Conservation (phyloP, 92 coral and sea anemone genomes). For the Muricea muricata region DNA sequence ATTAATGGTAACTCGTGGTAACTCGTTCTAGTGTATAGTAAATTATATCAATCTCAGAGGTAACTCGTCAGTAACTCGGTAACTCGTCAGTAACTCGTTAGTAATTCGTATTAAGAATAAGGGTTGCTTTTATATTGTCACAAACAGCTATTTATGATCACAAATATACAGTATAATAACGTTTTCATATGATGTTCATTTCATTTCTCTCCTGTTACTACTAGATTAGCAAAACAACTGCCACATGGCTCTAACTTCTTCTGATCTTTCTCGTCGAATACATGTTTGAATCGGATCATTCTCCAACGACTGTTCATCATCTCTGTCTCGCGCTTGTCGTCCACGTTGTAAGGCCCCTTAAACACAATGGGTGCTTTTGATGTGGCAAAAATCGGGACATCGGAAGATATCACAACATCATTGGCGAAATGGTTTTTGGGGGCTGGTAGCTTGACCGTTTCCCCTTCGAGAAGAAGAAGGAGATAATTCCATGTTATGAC, state of each 20-base stretch:
- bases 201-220: slow-evolving; percentile 3
- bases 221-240: slow-evolving; percentile 6
- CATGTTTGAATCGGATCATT: not conserved
- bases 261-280: slow-evolving; percentile 1
- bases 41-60: not conserved
- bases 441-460: not conserved
- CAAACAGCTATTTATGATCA: too few species aligned
- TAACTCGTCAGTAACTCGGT: slow-evolving; percentile 19
- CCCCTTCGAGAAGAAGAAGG: not conserved
- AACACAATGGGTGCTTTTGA: slow-evolving; percentile 6
- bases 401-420: not conserved
- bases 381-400: slow-evolving; percentile 1
- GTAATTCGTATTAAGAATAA: not conserved
- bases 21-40: not conserved
- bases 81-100: too few species aligned
- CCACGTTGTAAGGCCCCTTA: not conserved
- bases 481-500: slow-evolving; percentile 6
- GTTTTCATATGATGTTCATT: too few species aligned
- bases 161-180: not conserved
- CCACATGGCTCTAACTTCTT: slow-evolving; percentile 19
- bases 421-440: not conserved
- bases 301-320: slow-evolving; percentile 24
- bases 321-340: slow-evolving; percentile 15
- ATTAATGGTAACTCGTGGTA: slow-evolving; percentile 25
- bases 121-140: not conserved